These are phyloP conservation scores for Agriotes lineatus DNA, from an alignment of 2,888 invertebrate species.

Conservation along the genomic window DNA sequence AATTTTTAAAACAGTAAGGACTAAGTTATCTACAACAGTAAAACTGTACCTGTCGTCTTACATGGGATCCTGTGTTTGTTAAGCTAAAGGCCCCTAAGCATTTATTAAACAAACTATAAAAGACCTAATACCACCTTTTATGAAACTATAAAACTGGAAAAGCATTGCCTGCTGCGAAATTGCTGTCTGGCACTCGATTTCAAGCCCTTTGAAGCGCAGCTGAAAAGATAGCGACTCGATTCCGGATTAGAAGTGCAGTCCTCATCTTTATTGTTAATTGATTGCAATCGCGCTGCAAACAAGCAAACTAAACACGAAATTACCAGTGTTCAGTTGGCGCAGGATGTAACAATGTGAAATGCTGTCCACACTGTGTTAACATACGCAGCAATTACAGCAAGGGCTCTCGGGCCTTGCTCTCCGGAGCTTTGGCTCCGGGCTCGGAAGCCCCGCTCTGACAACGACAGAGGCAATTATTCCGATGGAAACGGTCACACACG, in stretches of 20 bases:
- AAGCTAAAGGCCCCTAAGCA: no score
- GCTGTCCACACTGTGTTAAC: slow-evolving; percentile 42
- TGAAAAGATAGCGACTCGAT: no score
- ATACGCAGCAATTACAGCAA: slow-evolving; percentile 41
- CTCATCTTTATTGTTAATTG: slow-evolving; percentile 3
- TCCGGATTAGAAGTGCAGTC: neutral
- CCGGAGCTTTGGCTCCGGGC: slow-evolving; percentile 31
- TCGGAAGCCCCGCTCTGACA: slow-evolving; percentile 22
- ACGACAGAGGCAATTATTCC: slow-evolving; percentile 38
- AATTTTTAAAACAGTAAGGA: no score
- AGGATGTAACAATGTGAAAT: slow-evolving; percentile 40
- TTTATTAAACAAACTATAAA: no score
- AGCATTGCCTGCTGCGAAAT: no score
- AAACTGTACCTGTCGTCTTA: no score
- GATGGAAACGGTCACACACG: slow-evolving; percentile 14
- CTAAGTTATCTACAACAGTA: no score
- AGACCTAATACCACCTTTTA: no score
- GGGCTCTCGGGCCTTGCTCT: slow-evolving; percentile 36
- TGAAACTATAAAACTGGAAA: no score
- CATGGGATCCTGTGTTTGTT: no score
- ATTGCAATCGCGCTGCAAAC: slow-evolving; percentile 28
- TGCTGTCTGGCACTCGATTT: no score
- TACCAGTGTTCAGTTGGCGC: slow-evolving; percentile 34
- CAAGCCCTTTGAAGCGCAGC: no score
- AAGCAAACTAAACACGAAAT: slow-evolving; percentile 33